phyloP scores from a whole-genome alignment of 2,113 vertebrate genomes.

The Ptilorrhoa leucosticta region DNA sequence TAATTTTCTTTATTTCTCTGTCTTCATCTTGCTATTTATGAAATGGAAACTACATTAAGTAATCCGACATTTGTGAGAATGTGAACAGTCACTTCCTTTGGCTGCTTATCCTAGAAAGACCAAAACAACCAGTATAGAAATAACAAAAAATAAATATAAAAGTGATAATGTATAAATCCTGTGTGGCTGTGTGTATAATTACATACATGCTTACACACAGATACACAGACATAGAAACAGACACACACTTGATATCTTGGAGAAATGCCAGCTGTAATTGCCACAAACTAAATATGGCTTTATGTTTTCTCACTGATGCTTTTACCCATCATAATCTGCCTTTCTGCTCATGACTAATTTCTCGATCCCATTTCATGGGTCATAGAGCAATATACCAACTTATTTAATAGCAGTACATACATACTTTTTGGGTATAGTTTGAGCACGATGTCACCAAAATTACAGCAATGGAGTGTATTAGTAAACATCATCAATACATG shows the following conservation, averaged over 20 bases:
- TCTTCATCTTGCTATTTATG: not conserved
- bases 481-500: not conserved
- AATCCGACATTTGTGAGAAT: not conserved
- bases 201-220: not conserved
- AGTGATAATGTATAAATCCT: not conserved
- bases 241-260: not conserved
- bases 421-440: not conserved
- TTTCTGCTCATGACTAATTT: conserved; percentile 21
- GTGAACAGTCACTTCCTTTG: not conserved
- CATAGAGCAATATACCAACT: not conserved
- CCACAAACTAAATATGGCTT: not conserved
- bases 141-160: not conserved
- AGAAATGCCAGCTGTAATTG: not conserved
- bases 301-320: conserved; percentile 32
- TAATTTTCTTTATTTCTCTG: not conserved
- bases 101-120: not conserved
- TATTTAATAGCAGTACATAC: not conserved
- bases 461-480: not conserved
- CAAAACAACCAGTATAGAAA: not conserved
- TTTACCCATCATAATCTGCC: conserved; percentile 20
- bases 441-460: not conserved
- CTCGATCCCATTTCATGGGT: conserved; percentile 22
- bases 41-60: not conserved
- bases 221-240: not conserved
- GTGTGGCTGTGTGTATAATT: not conserved